Evolutionary conservation across 92 coral and sea anemone species (phyloP), one percentile per base, ranked within the genome.

Genomic region (Zoanthus solanderi): DNA sequence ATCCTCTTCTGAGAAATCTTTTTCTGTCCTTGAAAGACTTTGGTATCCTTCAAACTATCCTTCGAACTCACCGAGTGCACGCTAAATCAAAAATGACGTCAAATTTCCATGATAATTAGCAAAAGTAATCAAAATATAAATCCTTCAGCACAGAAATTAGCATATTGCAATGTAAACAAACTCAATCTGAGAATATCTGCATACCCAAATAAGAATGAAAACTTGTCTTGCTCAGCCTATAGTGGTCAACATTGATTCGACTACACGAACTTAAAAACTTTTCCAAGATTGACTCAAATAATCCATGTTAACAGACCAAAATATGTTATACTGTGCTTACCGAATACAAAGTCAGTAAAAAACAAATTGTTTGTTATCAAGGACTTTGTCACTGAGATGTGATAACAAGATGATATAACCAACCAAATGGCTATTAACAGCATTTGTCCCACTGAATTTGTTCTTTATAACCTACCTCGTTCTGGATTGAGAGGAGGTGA

Each of bases 361-460:
- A 71, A 71, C 44, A 71, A 31, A 29, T 71, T 2, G 5, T 71
- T 71, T 71, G 6, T 0, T 29, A 71, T 30, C 46, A 71, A 5
- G 30, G 23, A 5, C 18, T 9, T 71, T 15, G 73, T 85, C 71
- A 76, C 89, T n/a, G 75, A 75, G 83, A 74, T 83, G 23, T 86
- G 89, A 83, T 72, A 75, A 80, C 81, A 86, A 76, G 81, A 79
- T 73, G 84, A 63, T 65, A 77, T 86, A 23, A 57, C 57, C 30
- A 9, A 76, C 44, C 72, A 86, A 53, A 16, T 57, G 23, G 60
- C 89, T 77, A 53, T 76, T 37, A 76, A 75, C 61, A 63, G 52
- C 42, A 50, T 85, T 85, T 85, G 83, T 71, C 88, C 82, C 75
- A 37, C 42, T n/a, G 88, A 82, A 72, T 86, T 54, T 76, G 14